These are phyloP conservation scores for Heterocephalus glaber DNA, from an alignment of 2,113 vertebrate species.

Conservation along the genomic window DNA sequence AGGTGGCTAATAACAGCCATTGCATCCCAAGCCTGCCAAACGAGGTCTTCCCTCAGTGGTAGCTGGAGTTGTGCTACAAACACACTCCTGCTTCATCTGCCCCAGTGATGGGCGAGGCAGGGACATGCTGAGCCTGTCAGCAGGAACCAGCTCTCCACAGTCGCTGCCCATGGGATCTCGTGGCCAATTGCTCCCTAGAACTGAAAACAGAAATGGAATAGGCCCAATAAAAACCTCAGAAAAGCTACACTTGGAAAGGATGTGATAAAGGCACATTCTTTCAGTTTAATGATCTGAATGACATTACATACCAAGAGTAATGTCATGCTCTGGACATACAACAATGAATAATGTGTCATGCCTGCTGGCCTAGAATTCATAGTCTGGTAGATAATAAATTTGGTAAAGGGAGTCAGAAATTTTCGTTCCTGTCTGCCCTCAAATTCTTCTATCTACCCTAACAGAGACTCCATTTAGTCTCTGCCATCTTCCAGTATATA, in stretches of 20 bases:
- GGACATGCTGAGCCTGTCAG: not conserved
- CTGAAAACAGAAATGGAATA: not conserved
- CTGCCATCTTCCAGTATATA: not conserved
- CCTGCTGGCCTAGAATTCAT: not conserved
- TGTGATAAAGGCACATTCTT: constrained; percentile 16
- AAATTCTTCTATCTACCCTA: not conserved
- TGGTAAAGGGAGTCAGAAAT: not conserved
- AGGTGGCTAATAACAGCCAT: not conserved
- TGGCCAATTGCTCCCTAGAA: not conserved
- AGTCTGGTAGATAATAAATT: not conserved
- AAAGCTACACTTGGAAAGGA: constrained; percentile 45
- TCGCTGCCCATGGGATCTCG: not conserved
- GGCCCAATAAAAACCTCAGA: not conserved
- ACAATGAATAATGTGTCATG: not conserved
- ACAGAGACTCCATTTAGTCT: not conserved
- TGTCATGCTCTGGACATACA: not conserved
- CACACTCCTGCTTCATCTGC: not conserved
- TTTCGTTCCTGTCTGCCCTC: not conserved
- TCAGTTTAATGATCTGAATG: constrained; percentile 13
- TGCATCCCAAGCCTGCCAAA: not conserved
- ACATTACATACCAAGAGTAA: not conserved
- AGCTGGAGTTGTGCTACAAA: not conserved
- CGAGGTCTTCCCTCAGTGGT: not conserved
- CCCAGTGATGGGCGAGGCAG: not conserved
- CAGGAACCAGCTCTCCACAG: not conserved